phyloP scores from a whole-genome alignment of 1,140 invertebrate species.

The Platyura marginata region DNA sequence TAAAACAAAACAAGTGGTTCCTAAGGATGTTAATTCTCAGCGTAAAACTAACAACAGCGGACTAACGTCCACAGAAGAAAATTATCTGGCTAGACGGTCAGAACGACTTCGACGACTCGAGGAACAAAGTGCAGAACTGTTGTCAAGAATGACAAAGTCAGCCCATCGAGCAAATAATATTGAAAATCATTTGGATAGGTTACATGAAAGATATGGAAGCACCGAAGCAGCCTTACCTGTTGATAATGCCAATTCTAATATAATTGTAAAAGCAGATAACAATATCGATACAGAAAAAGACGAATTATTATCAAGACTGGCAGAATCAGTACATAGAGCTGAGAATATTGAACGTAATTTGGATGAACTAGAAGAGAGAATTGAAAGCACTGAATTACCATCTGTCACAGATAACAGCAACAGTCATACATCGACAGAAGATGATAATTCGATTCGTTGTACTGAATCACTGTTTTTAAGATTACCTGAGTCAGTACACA shows the following conservation, averaged over 20 bases:
- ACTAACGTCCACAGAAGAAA: conserved; percentile 22
- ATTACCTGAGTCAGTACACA: too few relatives aligned
- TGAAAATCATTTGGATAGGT: conserved; percentile 3
- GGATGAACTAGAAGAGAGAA: too few relatives aligned
- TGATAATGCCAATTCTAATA: too few relatives aligned
- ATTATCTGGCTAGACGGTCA: conserved; percentile 36
- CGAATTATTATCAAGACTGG: conserved; percentile 44
- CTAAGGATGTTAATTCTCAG: too few relatives aligned
- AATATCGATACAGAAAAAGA: too few relatives aligned
- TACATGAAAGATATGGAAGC: background rate
- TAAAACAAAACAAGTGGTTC: conserved; percentile 9
- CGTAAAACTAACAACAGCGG: too few relatives aligned
- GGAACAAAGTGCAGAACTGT: conserved; percentile 45
- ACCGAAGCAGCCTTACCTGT: background rate
- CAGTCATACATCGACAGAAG: too few relatives aligned
- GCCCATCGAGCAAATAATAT: conserved; percentile 25
- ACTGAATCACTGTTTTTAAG: too few relatives aligned
- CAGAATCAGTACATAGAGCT: conserved; percentile 22
- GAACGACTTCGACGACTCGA: conserved; percentile 47
- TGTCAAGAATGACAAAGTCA: conserved; percentile 35
- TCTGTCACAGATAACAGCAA: too few relatives aligned
- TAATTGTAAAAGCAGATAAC: too few relatives aligned
- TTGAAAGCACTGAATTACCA: too few relatives aligned
- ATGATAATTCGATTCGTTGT: too few relatives aligned
- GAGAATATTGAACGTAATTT: conserved; percentile 15